phyloP scores from a whole-genome alignment of 1,140 invertebrate genomes.

The Calephelis virginiensis region DNA sequence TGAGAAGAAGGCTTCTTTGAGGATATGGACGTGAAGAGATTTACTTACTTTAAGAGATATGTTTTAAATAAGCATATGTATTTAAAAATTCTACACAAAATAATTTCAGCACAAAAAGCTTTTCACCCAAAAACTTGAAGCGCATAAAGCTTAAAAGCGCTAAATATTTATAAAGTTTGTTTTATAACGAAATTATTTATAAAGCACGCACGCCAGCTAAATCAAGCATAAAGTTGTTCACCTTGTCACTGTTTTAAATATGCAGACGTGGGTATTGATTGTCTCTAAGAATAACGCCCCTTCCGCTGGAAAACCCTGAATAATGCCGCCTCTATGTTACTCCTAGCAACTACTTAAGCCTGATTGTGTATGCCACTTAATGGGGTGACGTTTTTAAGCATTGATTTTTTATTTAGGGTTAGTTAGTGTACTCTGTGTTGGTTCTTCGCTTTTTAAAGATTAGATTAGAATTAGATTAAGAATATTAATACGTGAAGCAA shows the following conservation, averaged over 20 bases:
- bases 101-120: no score
- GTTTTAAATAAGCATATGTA: no score
- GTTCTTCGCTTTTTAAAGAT: no score
- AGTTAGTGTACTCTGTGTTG: no score
- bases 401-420: not conserved
- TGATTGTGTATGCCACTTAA: not conserved
- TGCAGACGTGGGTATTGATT: slow-evolving; percentile 71
- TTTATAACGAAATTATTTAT: not conserved
- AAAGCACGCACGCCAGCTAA: slow-evolving; percentile 16
- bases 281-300: slow-evolving; percentile 70
- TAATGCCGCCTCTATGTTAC: slow-evolving; percentile 18
- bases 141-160: not conserved
- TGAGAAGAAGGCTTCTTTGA: no score
- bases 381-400: not conserved
- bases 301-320: slow-evolving; percentile 47
- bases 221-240: slow-evolving; percentile 41
- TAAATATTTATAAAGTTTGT: not conserved
- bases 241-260: slow-evolving; percentile 67
- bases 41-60: no score
- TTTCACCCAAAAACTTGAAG: no score
- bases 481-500: no score
- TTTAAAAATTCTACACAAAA: no score
- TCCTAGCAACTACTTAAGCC: slow-evolving; percentile 10
- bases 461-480: no score
- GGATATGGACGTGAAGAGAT: no score